A percentile compares a stretch with the other conserved stretches of the same genome.
phyloP scores from a whole-genome alignment of 2,113 vertebrate genomes.

The Dromaius novaehollandiae region DNA sequence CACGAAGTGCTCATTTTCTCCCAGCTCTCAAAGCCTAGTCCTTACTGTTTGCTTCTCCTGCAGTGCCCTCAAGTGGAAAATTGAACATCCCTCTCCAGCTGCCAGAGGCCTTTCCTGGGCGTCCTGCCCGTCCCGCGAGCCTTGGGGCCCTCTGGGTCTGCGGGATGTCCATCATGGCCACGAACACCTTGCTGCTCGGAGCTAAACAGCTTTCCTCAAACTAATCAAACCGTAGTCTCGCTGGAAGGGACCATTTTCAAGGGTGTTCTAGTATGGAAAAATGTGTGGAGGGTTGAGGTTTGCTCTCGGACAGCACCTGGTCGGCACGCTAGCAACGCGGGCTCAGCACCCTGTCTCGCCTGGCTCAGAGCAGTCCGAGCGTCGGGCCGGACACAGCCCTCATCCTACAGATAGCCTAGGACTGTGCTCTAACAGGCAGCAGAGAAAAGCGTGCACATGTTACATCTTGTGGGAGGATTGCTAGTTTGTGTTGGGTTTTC shows the following conservation, averaged over 20 bases:
- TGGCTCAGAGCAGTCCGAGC: not conserved
- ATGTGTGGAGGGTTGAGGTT: not conserved
- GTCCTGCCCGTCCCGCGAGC: rapidly evolving
- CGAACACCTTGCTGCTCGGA: not conserved
- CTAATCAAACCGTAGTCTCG: not conserved
- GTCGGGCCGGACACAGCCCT: not conserved
- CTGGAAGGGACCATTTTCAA: not conserved
- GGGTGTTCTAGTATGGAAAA: not conserved
- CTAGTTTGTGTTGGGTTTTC: not conserved
- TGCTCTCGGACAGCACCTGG: not conserved
- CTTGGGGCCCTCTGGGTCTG: not conserved
- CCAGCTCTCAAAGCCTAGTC: not conserved
- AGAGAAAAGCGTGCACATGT: not conserved
- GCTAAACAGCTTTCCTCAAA: not conserved
- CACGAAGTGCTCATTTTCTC: not conserved
- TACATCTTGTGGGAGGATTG: not conserved
- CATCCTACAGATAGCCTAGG: not conserved
- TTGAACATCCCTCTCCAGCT: not conserved
- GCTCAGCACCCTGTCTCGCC: not conserved
- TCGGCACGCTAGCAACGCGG: not conserved
- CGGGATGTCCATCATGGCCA: not conserved
- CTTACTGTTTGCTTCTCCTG: not conserved
- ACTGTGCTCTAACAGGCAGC: not conserved
- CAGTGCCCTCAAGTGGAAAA: not conserved
- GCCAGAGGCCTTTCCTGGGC: not conserved